Conservation (phyloP, 1,140 invertebrate genomes). For the Gonioctena quinquepunctata region DNA sequence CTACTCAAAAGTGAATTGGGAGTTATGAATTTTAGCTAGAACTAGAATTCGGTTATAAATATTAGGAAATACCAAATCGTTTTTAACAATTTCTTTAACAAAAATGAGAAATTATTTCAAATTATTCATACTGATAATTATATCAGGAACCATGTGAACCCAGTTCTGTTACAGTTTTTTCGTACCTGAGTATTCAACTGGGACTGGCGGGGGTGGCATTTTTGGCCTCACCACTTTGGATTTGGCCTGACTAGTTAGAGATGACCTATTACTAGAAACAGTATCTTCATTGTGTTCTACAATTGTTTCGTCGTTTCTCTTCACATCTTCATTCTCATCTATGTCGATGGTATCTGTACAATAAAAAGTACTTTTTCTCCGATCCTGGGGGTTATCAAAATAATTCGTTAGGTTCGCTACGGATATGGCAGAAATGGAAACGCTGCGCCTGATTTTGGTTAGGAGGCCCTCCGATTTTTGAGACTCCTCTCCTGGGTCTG, state of each 20-base stretch:
- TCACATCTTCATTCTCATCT: slow-evolving; percentile 54
- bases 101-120: no score
- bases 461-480: slow-evolving; percentile 28
- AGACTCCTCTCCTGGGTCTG: slow-evolving; percentile 17
- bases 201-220: slow-evolving; percentile 50
- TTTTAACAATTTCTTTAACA: no score
- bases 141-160: no score
- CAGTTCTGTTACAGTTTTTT: no score
- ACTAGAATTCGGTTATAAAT: no score
- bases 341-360: slow-evolving; percentile 65
- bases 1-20: no score
- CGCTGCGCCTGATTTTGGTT: slow-evolving; percentile 48
- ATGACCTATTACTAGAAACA: slow-evolving; percentile 31
- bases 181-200: slow-evolving; percentile 20
- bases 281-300: no score
- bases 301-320: slow-evolving; percentile 10
- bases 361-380: slow-evolving; percentile 66
- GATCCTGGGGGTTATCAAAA: slow-evolving; percentile 30
- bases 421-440: slow-evolving; percentile 43
- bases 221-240: slow-evolving; percentile 43
- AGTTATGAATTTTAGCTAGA: no score
- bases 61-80: no score
- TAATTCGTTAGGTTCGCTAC: slow-evolving; percentile 33
- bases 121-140: no score
- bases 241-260: slow-evolving; percentile 27